These are phyloP conservation scores for Agrilus biguttatus DNA, from an alignment of 2,888 invertebrate genomes.

Conservation along the genomic window DNA sequence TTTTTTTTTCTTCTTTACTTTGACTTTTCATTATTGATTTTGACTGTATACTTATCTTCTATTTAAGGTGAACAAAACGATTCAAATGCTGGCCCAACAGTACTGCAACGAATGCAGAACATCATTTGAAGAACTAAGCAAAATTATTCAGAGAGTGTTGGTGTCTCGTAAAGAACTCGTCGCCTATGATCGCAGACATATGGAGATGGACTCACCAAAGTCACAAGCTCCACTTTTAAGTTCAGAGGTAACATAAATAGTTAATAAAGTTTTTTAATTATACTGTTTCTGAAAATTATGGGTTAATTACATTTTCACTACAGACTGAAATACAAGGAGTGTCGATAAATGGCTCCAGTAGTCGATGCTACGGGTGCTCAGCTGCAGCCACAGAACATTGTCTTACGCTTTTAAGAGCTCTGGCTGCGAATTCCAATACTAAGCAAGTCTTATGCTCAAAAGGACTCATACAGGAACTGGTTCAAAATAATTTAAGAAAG, in stretches of 20 bases:
- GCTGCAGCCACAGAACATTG: slow-evolving; percentile 89
- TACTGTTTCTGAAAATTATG: not conserved
- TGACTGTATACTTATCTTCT: not conserved
- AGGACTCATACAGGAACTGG: slow-evolving; percentile 77
- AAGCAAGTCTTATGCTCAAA: slow-evolving; percentile 64
- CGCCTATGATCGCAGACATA: slow-evolving; percentile 76
- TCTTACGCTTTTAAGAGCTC: slow-evolving; percentile 74
- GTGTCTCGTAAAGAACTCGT: slow-evolving; percentile 85
- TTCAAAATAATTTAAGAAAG: slow-evolving; percentile 78
- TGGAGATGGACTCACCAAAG: slow-evolving; percentile 36
- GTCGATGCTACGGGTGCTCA: slow-evolving; percentile 76
- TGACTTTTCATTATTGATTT: slow-evolving; percentile 12
- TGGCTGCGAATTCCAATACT: slow-evolving; percentile 67
- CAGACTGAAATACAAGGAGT: not conserved
- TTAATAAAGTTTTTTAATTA: not conserved
- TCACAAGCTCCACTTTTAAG: slow-evolving; percentile 3
- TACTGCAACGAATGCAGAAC: slow-evolving; percentile 91
- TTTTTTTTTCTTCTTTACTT: slow-evolving; percentile 32
- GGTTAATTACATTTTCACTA: not conserved
- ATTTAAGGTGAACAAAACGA: slow-evolving; percentile 74
- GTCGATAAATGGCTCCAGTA: slow-evolving; percentile 25
- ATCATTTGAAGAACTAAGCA: slow-evolving; percentile 88
- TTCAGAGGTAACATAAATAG: slow-evolving; percentile 3
- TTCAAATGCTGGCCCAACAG: slow-evolving; percentile 86
- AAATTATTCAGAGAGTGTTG: slow-evolving; percentile 77